phyloP scores from a whole-genome alignment of 2,888 invertebrate genomes.

The Unio delphinus region DNA sequence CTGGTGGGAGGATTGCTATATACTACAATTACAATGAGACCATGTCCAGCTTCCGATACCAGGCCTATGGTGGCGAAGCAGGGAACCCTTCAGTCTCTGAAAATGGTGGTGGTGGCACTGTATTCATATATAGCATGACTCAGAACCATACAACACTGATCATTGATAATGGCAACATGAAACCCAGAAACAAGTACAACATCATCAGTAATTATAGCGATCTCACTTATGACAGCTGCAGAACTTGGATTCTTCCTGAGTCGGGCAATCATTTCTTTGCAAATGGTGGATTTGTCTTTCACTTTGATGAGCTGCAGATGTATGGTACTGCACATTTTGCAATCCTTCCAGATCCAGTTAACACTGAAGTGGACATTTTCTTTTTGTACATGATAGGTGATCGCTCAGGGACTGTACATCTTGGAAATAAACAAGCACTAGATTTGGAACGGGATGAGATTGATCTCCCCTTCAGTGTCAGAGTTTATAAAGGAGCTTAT shows the following conservation, averaged over 20 bases:
- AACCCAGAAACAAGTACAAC: conserved; percentile 33
- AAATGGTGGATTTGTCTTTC: conserved; percentile 36
- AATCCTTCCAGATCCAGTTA: conserved; percentile 36
- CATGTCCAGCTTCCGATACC: conserved; percentile 49
- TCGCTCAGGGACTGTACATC: conserved; percentile 54
- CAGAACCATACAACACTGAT: conserved; percentile 49
- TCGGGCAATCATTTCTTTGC: conserved; percentile 46
- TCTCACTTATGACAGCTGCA: conserved; percentile 41
- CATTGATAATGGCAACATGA: conserved; percentile 44
- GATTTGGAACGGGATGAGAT: conserved; percentile 49
- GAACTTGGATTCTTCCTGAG: conserved; percentile 50
- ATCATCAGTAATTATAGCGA: conserved; percentile 43
- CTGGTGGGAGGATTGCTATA: conserved; percentile 55
- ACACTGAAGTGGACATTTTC: conserved; percentile 35
- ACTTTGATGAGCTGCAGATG: conserved; percentile 52
- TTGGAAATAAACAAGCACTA: conserved; percentile 48
- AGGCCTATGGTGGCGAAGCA: conserved; percentile 42
- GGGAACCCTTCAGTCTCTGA: conserved; percentile 32
- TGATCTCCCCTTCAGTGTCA: conserved; percentile 51
- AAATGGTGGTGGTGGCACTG: conserved; percentile 53
- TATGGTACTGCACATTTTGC: conserved; percentile 52
- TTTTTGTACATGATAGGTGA: conserved; percentile 62
- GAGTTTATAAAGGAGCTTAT: conserved; percentile 45
- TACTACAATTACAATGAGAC: conserved; percentile 55
- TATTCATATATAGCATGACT: conserved; percentile 47